Evolutionary conservation across 1,140 invertebrate genomes (phyloP), one percentile per base, ranked within the genome.

Genomic region (Drosophila watanabei): DNA sequence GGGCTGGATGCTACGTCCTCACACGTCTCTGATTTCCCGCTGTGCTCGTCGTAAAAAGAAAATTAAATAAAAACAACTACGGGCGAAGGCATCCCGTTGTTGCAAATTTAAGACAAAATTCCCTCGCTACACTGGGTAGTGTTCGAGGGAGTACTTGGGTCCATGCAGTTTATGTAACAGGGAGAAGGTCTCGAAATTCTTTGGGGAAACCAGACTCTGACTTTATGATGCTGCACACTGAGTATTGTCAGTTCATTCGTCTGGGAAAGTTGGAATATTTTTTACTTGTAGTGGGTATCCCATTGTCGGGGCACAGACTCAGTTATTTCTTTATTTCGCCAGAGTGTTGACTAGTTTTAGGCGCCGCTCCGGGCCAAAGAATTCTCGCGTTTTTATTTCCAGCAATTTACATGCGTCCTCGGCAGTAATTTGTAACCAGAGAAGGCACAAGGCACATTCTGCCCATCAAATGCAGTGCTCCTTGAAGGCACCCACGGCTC

Each of bases 61-160:
- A 88, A 88, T 88, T 88, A 88, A 88, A 88, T 76, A 89, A 84
- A 89, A 88, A 88, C 84, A 88, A 68, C 85, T 83, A 84, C 66
- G 54, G 84, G 84, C 84, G 43, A 80, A 52, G 60, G 63, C 48
- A 71, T 46, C 37, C 61, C 41, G 49, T 65, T 81, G 78, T 81
- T 80, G 77, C 72, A 63, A 89, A 88, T 89, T 88, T 83, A 75
- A 84, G 77, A 71, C 48, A 75, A 73, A 73, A 72, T 43, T 80
- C 59, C 51, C 39, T 65, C 62, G 49, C 41, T 75, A 57, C 54
- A 39, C 33, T 39, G 35, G 33, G 54, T 39, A 39, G 20, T 57
- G 54, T 57, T 24, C 39, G 54, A 39, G 20, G 54, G 54, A 39
- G 54, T 20, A 16, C 32, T 14, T 20, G 52, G 52, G 7, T 39